phyloP scores from a whole-genome alignment of 2,888 invertebrate species.

The Yponomeuta evonymella region DNA sequence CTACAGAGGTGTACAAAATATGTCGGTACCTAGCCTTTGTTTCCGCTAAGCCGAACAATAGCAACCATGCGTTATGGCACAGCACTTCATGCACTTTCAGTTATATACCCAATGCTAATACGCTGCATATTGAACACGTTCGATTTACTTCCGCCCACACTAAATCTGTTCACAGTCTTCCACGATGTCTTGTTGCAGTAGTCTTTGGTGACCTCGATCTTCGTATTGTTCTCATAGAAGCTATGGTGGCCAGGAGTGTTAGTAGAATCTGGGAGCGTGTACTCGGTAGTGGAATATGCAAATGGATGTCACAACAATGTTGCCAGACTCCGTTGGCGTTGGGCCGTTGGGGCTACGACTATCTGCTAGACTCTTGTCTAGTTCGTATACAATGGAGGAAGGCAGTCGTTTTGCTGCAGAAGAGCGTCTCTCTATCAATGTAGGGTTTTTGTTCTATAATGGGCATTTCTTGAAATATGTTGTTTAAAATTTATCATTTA shows the following conservation, averaged over 20 bases:
- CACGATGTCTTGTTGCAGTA: neutral
- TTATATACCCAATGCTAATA: neutral
- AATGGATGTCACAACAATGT: constrained; percentile 46
- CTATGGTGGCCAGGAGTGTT: neutral
- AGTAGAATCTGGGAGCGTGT: neutral
- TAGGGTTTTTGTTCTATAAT: too few species aligned
- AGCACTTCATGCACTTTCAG: neutral
- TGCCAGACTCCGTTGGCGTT: constrained; percentile 42
- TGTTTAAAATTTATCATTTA: too few species aligned
- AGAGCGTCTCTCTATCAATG: too few species aligned
- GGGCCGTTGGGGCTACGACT: constrained; percentile 20
- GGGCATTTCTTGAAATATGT: too few species aligned
- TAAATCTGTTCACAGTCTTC: neutral
- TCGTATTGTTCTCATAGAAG: neutral
- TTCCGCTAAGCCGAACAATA: neutral
- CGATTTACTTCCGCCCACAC: neutral
- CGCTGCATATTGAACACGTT: neutral
- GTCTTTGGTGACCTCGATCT: neutral
- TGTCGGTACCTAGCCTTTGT: neutral
- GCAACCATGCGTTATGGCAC: neutral
- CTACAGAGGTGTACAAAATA: too few species aligned
- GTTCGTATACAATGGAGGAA: neutral
- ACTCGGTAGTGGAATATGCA: constrained; percentile 35
- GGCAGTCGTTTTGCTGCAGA: neutral
- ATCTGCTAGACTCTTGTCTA: neutral